Evolutionary conservation across 2,888 invertebrate species (phyloP), one percentile per base, ranked within the genome.

Genomic region (Ellobium chinense): DNA sequence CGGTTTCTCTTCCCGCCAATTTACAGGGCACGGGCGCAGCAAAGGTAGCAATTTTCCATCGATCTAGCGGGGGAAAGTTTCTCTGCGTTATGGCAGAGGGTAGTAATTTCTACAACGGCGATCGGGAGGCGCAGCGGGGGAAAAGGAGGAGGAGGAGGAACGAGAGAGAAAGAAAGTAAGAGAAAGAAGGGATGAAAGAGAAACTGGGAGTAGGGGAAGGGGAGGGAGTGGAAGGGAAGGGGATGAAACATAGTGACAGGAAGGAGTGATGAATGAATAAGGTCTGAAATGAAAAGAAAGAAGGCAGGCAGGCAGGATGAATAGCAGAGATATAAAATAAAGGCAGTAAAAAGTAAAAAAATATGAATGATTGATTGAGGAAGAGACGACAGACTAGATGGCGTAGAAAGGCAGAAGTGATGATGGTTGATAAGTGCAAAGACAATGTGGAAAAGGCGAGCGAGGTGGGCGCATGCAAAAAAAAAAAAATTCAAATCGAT

Each of bases 41-140:
- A 27, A 68, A 77, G 66, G 76, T 77, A 77, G 66, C 76, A 77
- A 77, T 77, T 68, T 68, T 27, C 9, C 58, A 77, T 77, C 76
- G 76, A 77, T 77, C 76, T 65, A 4, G 9, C 21, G 24, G 54
- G 14, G 58, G 72, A n/a, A n/a, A n/a, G n/a, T n/a, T n/a, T n/a
- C n/a, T n/a, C n/a, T n/a, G n/a, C n/a, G n/a, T n/a, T n/a, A n/a
- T n/a, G n/a, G n/a, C n/a, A n/a, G n/a, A n/a, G n/a, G n/a, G n/a
- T n/a, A n/a, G n/a, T n/a, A n/a, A n/a, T n/a, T n/a, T n/a, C n/a
- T 46, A 46, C 9, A 12, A 18, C 46, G 46, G 9, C 46, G 46
- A 12, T 46, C 46, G 9, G 18, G 9, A 46, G 46, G 18, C 46
- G 18, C 9, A 46, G 46, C 46, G 7, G 46, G 46, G 46, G 46